Percentiles rank a stretch among this genome's conserved stretches.
Evolutionary conservation across 2,797 vertebrate genomes (phyloP).

Genomic region (Pangasius krempfi): DNA sequence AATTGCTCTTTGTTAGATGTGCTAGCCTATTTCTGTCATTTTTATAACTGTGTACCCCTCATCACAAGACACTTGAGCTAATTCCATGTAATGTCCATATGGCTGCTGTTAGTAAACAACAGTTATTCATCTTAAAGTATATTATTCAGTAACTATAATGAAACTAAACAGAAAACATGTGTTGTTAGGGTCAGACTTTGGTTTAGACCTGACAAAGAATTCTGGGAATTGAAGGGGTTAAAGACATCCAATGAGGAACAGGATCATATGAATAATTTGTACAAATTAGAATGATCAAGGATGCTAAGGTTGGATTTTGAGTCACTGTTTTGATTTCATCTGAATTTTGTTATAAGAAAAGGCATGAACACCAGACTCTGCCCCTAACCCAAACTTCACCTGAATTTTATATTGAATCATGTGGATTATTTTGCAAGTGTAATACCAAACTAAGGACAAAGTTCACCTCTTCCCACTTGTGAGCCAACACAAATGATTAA

Average conservation of each 20-base stretch:
- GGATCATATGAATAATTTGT: neutral
- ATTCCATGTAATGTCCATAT: neutral
- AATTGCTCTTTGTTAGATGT: neutral
- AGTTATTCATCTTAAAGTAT: neutral
- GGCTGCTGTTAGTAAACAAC: neutral
- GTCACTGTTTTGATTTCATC: neutral
- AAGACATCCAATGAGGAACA: neutral
- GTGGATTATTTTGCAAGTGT: neutral
- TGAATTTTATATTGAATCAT: neutral
- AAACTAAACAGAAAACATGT: neutral
- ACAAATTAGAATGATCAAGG: neutral
- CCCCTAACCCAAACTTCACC: neutral
- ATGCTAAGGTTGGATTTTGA: neutral
- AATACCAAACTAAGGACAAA: conserved; percentile 1
- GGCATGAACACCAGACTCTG: neutral
- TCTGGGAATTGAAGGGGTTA: neutral
- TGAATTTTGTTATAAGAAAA: neutral
- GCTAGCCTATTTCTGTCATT: neutral
- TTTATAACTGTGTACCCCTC: neutral
- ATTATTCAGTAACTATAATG: neutral
- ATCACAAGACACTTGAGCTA: neutral
- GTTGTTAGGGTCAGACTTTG: neutral
- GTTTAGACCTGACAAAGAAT: neutral
- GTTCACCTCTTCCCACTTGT: too few relatives aligned
- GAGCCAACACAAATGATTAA: neutral